Percentiles rank a stretch among this genome's conserved stretches.
Evolutionary conservation across 2,113 vertebrate species (phyloP).

Genomic region (Romanogobio albipinnatus): DNA sequence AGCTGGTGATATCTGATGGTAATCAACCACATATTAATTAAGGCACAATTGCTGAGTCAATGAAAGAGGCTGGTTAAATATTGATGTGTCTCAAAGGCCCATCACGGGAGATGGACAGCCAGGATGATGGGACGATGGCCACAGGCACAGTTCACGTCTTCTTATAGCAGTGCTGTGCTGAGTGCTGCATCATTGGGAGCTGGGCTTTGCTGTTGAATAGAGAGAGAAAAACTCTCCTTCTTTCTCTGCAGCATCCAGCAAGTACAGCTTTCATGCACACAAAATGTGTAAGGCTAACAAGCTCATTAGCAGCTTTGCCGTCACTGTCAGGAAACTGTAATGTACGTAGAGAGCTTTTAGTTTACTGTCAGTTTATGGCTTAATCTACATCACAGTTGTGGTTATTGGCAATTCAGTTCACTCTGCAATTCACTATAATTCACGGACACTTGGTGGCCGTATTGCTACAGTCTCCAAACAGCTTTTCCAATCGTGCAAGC

Average conservation of each 20-base stretch:
- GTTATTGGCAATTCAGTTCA: not conserved
- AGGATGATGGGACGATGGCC: slow-evolving; percentile 64
- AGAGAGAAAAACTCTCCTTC: slow-evolving; percentile 24
- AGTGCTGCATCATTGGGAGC: slow-evolving; percentile 61
- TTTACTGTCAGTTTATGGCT: slow-evolving; percentile 5
- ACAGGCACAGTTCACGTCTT: slow-evolving; percentile 64
- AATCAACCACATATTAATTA: slow-evolving; percentile 89
- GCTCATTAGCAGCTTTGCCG: slow-evolving; percentile 18
- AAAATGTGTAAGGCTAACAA: slow-evolving; percentile 4
- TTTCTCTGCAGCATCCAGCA: slow-evolving; percentile 40
- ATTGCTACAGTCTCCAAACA: not conserved
- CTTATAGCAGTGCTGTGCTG: slow-evolving; percentile 65
- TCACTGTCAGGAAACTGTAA: not conserved
- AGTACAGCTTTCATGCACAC: slow-evolving; percentile 24
- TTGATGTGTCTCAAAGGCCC: slow-evolving; percentile 86
- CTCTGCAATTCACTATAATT: not conserved
- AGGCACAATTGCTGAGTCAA: slow-evolving; percentile 85
- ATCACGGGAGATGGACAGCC: slow-evolving; percentile 78
- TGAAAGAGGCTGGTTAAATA: slow-evolving; percentile 81
- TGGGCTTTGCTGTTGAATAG: slow-evolving; percentile 61
- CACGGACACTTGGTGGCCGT: not conserved
- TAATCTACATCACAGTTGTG: slow-evolving; percentile 18
- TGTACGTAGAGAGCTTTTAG: not conserved
- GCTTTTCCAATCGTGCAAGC: not conserved
- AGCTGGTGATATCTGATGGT: slow-evolving; percentile 66